Evolutionary conservation across 1,140 invertebrate genomes (phyloP).

Genomic region (Trypoxylus dichotomus): DNA sequence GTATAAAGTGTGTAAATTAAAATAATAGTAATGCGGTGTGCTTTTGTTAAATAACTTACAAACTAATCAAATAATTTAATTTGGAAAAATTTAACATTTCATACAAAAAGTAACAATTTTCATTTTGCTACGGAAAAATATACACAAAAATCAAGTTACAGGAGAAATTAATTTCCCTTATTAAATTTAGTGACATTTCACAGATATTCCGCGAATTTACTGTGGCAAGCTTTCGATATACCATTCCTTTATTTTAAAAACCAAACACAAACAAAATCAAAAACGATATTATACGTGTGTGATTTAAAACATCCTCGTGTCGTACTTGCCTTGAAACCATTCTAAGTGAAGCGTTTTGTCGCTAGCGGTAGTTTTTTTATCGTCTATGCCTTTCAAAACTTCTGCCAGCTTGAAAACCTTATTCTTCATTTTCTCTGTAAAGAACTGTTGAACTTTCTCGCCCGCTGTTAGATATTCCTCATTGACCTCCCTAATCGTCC

Average conservation of each 20-base stretch:
- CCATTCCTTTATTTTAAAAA: neutral
- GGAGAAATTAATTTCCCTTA: too few species aligned
- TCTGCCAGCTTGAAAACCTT: constrained; percentile 63
- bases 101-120: neutral
- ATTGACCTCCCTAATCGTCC: constrained; percentile 60
- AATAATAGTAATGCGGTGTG: constrained; percentile 22
- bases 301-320: neutral
- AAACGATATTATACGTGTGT: neutral
- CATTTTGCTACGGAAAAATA: too few species aligned
- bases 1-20: constrained; percentile 27
- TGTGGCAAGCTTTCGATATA: too few species aligned
- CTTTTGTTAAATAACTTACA: neutral
- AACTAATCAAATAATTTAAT: neutral
- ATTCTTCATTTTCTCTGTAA: constrained; percentile 65
- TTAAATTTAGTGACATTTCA: too few species aligned
- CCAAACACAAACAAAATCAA: constrained; percentile 1
- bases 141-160: too few species aligned
- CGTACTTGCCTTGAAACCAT: constrained; percentile 68
- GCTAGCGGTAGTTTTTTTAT: constrained; percentile 60
- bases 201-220: too few species aligned
- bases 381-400: constrained; percentile 57
- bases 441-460: constrained; percentile 63
- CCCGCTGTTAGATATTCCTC: constrained; percentile 65
- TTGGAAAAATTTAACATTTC: neutral
- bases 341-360: constrained; percentile 65